Evolutionary conservation across 2,113 vertebrate genomes (phyloP).

Genomic region (Tychaedon coryphoeus): DNA sequence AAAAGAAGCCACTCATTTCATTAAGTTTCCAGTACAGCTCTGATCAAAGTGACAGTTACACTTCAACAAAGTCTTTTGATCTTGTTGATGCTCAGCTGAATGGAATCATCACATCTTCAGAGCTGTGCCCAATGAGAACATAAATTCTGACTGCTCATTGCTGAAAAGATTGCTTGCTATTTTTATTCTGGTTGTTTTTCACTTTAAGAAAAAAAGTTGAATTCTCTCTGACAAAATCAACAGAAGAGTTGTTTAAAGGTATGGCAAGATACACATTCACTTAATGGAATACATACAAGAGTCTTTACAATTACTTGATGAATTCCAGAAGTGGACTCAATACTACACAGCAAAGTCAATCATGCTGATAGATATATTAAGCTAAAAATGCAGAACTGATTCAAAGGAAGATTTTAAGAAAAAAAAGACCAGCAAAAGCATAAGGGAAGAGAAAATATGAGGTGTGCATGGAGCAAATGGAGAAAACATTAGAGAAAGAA

Average conservation of each 20-base stretch:
- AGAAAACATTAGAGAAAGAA: neutral
- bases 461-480: neutral
- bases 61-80: constrained; percentile 47
- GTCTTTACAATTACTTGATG: neutral
- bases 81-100: constrained; percentile 54
- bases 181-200: constrained; percentile 27
- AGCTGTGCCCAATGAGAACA: neutral
- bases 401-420: neutral
- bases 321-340: neutral
- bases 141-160: constrained; percentile 31
- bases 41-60: constrained; percentile 52
- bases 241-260: neutral
- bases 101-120: constrained; percentile 50
- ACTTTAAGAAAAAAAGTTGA: neutral
- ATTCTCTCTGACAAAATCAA: neutral
- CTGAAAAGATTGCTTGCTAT: constrained; percentile 27
- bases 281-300: neutral
- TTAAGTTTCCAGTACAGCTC: constrained; percentile 14
- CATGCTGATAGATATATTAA: neutral
- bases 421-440: neutral
- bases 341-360: neutral
- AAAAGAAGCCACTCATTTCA: constrained; percentile 6
- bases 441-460: neutral
- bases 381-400: neutral
- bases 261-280: neutral